Evolutionary conservation across 2,113 vertebrate species (phyloP).

Genomic region (Narcine bancroftii): DNA sequence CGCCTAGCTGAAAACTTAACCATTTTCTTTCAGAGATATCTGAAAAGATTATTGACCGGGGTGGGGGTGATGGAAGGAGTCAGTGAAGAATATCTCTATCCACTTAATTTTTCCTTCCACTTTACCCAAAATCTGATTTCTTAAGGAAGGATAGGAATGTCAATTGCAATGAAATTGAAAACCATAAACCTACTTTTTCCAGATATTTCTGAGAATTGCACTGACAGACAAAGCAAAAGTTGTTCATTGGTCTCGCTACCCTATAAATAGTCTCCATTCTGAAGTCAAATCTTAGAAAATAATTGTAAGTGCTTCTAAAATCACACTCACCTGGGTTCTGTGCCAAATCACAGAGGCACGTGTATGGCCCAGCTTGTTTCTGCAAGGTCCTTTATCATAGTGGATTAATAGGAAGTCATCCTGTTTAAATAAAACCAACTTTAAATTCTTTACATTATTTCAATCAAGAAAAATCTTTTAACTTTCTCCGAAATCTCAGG

Average conservation of each 20-base stretch:
- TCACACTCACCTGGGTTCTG: constrained; percentile 81
- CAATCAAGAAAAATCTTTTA: not conserved
- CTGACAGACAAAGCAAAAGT: not conserved
- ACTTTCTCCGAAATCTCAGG: not conserved
- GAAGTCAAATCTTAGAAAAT: not conserved
- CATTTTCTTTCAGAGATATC: not conserved
- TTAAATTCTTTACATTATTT: not conserved
- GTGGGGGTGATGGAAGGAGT: not conserved
- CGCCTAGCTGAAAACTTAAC: not conserved
- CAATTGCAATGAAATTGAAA: not conserved
- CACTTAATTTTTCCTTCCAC: not conserved
- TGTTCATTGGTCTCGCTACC: not conserved
- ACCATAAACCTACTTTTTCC: not conserved
- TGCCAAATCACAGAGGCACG: constrained; percentile 98
- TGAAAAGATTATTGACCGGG: no score
- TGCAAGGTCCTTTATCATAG: constrained; percentile 95
- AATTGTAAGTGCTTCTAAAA: not conserved
- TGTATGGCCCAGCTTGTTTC: constrained; percentile 96
- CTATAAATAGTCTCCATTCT: not conserved
- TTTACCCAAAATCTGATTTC: not conserved
- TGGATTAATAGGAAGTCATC: constrained; percentile 97
- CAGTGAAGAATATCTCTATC: not conserved
- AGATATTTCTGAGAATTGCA: not conserved
- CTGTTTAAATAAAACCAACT: constrained; percentile 49
- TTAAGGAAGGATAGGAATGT: not conserved